These are phyloP conservation scores for Drosophila mauritiana DNA, from an alignment of 1,140 invertebrate species.

Conservation along the genomic window DNA sequence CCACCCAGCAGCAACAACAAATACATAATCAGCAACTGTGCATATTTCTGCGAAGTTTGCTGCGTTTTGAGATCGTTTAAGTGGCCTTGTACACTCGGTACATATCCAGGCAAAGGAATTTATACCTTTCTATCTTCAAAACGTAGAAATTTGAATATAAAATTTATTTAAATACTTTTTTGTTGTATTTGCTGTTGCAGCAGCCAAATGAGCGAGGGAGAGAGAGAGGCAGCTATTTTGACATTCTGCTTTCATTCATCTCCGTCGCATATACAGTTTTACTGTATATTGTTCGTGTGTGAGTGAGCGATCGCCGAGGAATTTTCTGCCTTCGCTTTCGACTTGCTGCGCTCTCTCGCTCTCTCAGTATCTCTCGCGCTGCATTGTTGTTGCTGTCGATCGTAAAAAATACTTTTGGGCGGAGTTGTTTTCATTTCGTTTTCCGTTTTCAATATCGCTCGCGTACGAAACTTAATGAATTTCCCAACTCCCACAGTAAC, in stretches of 20 bases:
- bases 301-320: slow-evolving; percentile 59
- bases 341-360: slow-evolving; percentile 49
- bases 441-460: slow-evolving; percentile 49
- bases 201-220: slow-evolving; percentile 48
- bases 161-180: slow-evolving; percentile 70
- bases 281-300: slow-evolving; percentile 41
- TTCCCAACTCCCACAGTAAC: slow-evolving; percentile 41
- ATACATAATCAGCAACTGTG: slow-evolving; percentile 71
- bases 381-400: slow-evolving; percentile 44
- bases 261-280: slow-evolving; percentile 58
- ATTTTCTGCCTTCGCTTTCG: slow-evolving; percentile 72
- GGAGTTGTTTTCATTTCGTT: slow-evolving; percentile 81
- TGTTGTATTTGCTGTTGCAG: slow-evolving; percentile 69
- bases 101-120: slow-evolving; percentile 24
- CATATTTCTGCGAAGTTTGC: slow-evolving; percentile 70
- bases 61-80: slow-evolving; percentile 25
- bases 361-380: slow-evolving; percentile 26
- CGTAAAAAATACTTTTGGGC: slow-evolving; percentile 64
- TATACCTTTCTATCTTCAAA: slow-evolving; percentile 27
- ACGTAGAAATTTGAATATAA: slow-evolving; percentile 62
- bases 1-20: slow-evolving; percentile 54
- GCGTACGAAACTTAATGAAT: slow-evolving; percentile 42
- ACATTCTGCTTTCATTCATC: slow-evolving; percentile 82
- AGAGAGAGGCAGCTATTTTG: slow-evolving; percentile 62
- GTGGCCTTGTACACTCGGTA: slow-evolving; percentile 7